Evolutionary conservation across 2,113 vertebrate genomes (phyloP).

Genomic region (Platanista minor): DNA sequence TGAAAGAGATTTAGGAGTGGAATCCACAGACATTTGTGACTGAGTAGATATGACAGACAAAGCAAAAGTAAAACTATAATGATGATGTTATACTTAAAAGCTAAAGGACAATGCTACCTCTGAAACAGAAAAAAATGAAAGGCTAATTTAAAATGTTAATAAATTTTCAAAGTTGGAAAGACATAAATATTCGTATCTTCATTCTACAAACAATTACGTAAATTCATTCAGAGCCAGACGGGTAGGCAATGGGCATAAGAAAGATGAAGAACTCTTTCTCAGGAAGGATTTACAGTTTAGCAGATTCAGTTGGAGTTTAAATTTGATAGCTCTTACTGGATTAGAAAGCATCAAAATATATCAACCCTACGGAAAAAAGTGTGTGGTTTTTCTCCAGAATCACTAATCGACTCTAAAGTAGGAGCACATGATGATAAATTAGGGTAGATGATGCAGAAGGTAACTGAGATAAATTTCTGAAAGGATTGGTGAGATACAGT

Average conservation of each 20-base stretch:
- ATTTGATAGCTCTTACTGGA: neutral
- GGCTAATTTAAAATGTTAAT: neutral
- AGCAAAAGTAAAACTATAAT: neutral
- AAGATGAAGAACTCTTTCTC: neutral
- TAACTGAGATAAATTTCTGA: neutral
- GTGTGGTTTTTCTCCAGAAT: neutral
- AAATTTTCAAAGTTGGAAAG: neutral
- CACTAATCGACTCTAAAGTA: neutral
- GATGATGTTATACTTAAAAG: neutral
- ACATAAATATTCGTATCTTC: neutral
- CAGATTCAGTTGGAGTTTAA: neutral
- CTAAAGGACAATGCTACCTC: neutral
- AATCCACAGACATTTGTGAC: neutral
- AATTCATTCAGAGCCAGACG: neutral
- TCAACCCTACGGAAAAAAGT: neutral
- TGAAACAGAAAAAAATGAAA: neutral
- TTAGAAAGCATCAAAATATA: neutral
- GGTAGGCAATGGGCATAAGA: neutral
- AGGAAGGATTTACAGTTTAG: neutral
- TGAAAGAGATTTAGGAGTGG: neutral
- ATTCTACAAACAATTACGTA: neutral
- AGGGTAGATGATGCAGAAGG: neutral
- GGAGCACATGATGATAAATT: neutral
- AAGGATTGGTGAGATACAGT: neutral
- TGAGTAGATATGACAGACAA: neutral